Base-by-base conservation (phyloP, 2,888 invertebrate genomes). In the Sisyra terminalis region DNA sequence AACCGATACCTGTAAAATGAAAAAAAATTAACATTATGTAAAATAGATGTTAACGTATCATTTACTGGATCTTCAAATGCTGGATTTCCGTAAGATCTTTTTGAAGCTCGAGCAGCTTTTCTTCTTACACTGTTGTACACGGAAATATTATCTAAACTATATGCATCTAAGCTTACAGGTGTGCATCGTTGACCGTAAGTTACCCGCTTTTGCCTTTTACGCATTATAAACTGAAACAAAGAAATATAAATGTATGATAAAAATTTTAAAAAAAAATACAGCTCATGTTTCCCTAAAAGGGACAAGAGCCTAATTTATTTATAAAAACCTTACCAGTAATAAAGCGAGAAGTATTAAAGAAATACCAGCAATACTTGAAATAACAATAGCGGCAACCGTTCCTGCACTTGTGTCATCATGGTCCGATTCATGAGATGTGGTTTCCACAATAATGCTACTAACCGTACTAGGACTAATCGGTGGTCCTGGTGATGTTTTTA, bases 111-210 rank as follows among this genome's bases (percentile, higher is more conserved):
- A 44, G 75, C 75, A 29, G 75, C 79, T 59, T 86, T 87, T 48
- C 87, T 66, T 45, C 87, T 71, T 0, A 86, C 80, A 52, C 78
- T 77, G 52, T 78, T 79, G 55, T 75, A 73, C 4, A 86, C 83
- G 5, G 89, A 88, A 17, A 88, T 82, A 57, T 86, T 89, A 64
- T 89, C 90, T 58, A 90, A 66, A 53, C 87, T 88, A 63, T 89
- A 90, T 9, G 87, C 86, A 55, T 90, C 89, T 51, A 89, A 61
- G 14, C 85, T 84, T 1, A 89, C 88, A 0, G 89, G 89, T 1
- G 84, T 83, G 55, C 89, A 90, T 43, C 88, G 73, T 62, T 88
- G 85, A 0, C 85, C 85, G 55, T 87, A 87, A 50, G 77, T 78
- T 51, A 83, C 77, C 11, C 82, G 76, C 47, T 83, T 78, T 46